Evolutionary conservation across 2,797 vertebrate genomes (phyloP).

Genomic region (Xiphorhynchus erythropygius): DNA sequence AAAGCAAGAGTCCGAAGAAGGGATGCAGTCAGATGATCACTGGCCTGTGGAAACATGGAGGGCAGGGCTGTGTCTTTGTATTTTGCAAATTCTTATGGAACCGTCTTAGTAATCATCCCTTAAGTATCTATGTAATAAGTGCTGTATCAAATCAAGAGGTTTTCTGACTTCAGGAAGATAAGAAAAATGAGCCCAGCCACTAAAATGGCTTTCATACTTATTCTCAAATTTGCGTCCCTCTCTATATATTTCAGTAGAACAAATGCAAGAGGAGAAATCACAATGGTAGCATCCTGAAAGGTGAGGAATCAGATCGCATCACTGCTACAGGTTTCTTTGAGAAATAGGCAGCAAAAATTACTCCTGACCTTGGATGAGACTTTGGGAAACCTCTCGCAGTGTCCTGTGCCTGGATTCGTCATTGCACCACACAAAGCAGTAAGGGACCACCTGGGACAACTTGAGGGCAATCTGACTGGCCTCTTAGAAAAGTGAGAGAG

Average conservation of each 20-base stretch:
- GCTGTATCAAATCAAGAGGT: background rate
- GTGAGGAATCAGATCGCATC: background rate
- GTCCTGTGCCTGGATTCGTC: background rate
- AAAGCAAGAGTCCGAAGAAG: rapidly evolving
- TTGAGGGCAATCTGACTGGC: background rate
- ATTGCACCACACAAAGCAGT: background rate
- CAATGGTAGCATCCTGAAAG: background rate
- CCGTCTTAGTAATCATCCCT: background rate
- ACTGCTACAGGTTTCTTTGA: background rate
- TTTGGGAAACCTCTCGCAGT: background rate
- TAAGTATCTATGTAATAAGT: background rate
- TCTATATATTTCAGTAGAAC: background rate
- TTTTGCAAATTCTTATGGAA: background rate
- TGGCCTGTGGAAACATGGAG: background rate
- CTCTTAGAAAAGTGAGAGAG: background rate
- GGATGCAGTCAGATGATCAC: background rate
- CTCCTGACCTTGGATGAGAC: background rate
- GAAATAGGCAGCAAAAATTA: background rate
- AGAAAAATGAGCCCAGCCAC: background rate
- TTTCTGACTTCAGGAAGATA: background rate
- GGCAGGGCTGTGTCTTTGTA: background rate
- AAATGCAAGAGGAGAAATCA: background rate
- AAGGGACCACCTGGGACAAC: background rate
- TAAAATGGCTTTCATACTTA: background rate
- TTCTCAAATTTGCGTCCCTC: background rate